Conservation (phyloP, 2,113 vertebrate genomes). For the Butorides virescens region DNA sequence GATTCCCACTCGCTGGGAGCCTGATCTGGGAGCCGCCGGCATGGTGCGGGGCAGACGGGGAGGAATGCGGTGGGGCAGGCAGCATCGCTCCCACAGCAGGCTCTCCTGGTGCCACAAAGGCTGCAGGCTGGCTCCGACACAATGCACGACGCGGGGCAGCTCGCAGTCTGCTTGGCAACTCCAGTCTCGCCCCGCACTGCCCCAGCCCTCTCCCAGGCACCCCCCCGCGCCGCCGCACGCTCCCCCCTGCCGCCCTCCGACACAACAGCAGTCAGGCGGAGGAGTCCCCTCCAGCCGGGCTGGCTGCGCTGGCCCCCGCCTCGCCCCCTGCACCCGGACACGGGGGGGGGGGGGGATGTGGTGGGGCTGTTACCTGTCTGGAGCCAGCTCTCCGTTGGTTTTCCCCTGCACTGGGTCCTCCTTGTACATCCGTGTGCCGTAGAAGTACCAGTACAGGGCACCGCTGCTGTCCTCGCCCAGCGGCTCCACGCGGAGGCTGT, state of each 20-base stretch:
- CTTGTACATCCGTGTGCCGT: constrained; percentile 96
- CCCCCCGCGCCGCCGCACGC: neutral
- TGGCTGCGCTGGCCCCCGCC: neutral
- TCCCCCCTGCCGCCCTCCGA: neutral
- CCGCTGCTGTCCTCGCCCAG: constrained; percentile 92
- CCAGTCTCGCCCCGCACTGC: neutral
- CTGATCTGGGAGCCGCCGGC: neutral
- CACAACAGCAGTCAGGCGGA: constrained; percentile 42
- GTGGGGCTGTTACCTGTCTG: constrained; percentile 73
- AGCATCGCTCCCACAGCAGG: constrained; percentile 31
- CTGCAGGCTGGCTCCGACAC: neutral
- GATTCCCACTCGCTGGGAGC: constrained; percentile 36
- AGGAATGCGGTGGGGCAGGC: constrained; percentile 43
- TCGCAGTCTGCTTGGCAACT: constrained; percentile 31
- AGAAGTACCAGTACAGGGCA: constrained; percentile 99
- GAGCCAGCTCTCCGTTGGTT: constrained; percentile 64
- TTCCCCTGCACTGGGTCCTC: constrained; percentile 82
- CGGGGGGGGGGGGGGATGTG: accelerated
- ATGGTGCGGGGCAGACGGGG: neutral
- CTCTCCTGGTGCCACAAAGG: constrained; percentile 44
- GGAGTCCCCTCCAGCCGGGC: neutral
- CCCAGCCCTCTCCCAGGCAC: neutral
- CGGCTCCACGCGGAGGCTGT: constrained; percentile 94
- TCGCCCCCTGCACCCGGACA: neutral
- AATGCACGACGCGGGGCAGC: neutral